phyloP scores from a whole-genome alignment of 2,888 invertebrate genomes.

The Parnassius mnemosyne region DNA sequence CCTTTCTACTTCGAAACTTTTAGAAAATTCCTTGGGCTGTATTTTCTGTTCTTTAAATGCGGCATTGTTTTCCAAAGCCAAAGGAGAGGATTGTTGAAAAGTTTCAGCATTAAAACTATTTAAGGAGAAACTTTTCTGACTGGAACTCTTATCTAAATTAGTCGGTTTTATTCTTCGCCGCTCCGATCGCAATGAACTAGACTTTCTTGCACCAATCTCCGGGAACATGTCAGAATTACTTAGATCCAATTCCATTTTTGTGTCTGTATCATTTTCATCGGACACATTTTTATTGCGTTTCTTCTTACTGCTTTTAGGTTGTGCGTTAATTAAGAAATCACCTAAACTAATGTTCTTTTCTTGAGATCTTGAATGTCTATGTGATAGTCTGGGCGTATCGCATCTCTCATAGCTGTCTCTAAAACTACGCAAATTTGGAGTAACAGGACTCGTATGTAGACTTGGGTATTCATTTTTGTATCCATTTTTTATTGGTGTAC shows the following conservation, averaged over 20 bases:
- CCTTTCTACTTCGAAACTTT: conserved; percentile 63
- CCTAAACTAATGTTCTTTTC: conserved; percentile 65
- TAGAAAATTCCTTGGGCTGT: conserved; percentile 53
- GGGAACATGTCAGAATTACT: conserved; percentile 69
- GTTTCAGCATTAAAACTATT: conserved; percentile 61
- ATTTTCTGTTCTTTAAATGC: conserved; percentile 60
- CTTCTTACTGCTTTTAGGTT: conserved; percentile 56
- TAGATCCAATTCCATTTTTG: conserved; percentile 57
- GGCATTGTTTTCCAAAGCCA: conserved; percentile 58
- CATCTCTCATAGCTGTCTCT: conserved; percentile 56
- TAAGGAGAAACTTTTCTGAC: conserved; percentile 58
- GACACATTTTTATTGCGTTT: conserved; percentile 54
- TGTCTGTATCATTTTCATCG: conserved; percentile 49
- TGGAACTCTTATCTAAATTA: conserved; percentile 53
- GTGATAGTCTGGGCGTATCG: conserved; percentile 60
- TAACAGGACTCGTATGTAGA: conserved; percentile 55
- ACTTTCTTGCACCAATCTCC: conserved; percentile 64
- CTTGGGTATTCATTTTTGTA: conserved; percentile 50
- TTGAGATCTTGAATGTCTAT: conserved; percentile 56
- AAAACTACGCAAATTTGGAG: conserved; percentile 49
- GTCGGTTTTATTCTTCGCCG: conserved; percentile 78
- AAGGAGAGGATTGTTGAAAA: conserved; percentile 56
- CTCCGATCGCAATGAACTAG: conserved; percentile 58
- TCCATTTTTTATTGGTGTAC: conserved; percentile 67
- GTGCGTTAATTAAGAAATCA: conserved; percentile 57